phyloP scores from a whole-genome alignment of 2,113 vertebrate species.

The Prunella himalayana region DNA sequence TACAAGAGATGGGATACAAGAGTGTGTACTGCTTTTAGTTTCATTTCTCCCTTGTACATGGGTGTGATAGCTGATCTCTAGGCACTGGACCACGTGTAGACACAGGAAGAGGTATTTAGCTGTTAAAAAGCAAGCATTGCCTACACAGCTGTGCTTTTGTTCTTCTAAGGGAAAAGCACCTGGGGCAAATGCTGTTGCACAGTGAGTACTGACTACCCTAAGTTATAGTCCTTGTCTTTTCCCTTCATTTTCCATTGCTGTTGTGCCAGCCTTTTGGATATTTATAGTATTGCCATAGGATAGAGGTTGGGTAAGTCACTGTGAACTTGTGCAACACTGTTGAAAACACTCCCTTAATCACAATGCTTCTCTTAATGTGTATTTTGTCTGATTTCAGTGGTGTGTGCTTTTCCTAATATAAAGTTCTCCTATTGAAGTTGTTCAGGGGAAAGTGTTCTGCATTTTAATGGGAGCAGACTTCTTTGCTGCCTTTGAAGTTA shows the following conservation, averaged over 20 bases:
- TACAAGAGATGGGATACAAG: not conserved
- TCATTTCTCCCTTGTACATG: accelerated
- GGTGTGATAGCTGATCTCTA: not conserved
- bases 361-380: accelerated
- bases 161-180: not conserved
- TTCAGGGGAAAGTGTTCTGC: not conserved
- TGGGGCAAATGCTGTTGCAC: not conserved
- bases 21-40: not conserved
- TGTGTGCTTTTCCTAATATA: not conserved
- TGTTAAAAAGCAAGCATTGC: not conserved
- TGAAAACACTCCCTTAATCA: not conserved
- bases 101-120: not conserved
- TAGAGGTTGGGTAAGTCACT: not conserved
- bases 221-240: not conserved
- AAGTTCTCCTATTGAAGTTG: not conserved
- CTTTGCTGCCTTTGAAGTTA: not conserved
- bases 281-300: not conserved
- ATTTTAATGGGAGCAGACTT: not conserved
- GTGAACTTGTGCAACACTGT: not conserved
- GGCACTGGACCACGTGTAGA: not conserved
- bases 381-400: not conserved
- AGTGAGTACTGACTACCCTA: not conserved
- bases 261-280: not conserved
- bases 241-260: not conserved
- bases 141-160: not conserved